A percentile compares a stretch with the other conserved stretches of the same genome.
Conservation (phyloP, 2,113 vertebrate genomes). For the Tachycineta bicolor region DNA sequence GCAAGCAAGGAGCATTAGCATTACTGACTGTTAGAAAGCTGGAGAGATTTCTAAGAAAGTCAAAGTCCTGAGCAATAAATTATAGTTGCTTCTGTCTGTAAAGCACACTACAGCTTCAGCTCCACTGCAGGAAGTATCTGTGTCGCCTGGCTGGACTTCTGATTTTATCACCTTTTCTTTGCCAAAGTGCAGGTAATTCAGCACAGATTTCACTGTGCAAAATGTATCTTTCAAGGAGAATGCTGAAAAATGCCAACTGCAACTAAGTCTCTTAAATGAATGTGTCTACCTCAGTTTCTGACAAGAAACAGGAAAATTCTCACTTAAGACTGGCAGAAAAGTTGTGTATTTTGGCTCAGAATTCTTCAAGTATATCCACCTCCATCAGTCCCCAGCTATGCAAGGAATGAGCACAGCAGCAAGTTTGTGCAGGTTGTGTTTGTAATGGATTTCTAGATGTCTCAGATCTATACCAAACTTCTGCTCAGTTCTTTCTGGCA, state of each 20-base stretch:
- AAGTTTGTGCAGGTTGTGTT: slow-evolving; percentile 33
- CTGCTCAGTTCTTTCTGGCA: background rate
- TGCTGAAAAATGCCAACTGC: background rate
- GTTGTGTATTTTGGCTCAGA: background rate
- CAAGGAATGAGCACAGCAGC: slow-evolving; percentile 21
- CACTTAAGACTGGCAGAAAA: background rate
- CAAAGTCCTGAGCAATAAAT: background rate
- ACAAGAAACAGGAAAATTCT: background rate
- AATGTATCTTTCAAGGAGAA: background rate
- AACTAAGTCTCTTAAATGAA: background rate
- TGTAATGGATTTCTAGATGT: background rate
- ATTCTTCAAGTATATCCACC: background rate
- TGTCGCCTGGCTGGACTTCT: background rate
- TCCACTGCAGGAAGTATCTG: background rate
- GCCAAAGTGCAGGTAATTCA: background rate
- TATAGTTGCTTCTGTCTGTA: background rate
- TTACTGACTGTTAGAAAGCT: background rate
- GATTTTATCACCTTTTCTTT: background rate
- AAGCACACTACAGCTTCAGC: background rate
- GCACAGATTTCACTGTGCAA: background rate
- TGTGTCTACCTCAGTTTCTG: background rate
- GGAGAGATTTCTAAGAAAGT: background rate
- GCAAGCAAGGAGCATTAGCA: background rate
- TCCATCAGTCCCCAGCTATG: background rate
- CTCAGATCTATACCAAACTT: background rate